Evolutionary conservation across 2,888 invertebrate genomes (phyloP).

Genomic region (Tenodera sinensis): DNA sequence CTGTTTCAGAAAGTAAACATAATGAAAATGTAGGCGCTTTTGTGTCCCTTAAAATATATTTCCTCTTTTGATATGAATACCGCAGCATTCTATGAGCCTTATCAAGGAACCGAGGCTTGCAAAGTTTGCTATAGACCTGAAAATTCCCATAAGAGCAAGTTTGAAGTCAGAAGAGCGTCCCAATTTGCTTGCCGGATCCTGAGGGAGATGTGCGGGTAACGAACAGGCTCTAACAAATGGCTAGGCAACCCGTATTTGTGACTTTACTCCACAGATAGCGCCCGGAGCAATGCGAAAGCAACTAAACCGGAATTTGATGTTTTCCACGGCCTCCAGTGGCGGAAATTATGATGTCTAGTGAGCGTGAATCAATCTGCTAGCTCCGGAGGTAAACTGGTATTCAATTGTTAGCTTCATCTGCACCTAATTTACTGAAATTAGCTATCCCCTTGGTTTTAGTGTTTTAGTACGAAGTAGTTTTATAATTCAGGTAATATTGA

Average conservation of each 20-base stretch:
- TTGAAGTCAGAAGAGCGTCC: not conserved
- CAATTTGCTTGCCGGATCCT: not conserved
- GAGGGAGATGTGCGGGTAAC: not conserved
- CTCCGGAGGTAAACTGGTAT: not conserved
- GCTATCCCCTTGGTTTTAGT: too few species aligned
- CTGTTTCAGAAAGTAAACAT: too few species aligned
- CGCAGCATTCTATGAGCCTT: not conserved
- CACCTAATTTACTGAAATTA: not conserved
- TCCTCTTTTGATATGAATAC: not conserved
- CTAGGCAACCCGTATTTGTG: not conserved
- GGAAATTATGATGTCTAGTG: not conserved
- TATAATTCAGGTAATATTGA: too few species aligned
- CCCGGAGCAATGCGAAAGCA: not conserved
- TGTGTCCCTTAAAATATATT: not conserved
- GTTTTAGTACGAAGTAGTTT: too few species aligned
- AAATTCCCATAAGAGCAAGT: not conserved
- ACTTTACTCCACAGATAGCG: not conserved
- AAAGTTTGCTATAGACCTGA: not conserved
- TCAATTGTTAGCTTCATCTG: not conserved
- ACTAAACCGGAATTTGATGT: not conserved
- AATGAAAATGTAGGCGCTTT: not conserved
- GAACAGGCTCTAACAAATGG: not conserved
- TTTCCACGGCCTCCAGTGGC: not conserved
- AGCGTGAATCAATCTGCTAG: not conserved
- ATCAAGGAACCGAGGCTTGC: not conserved